phyloP scores from a whole-genome alignment of 2,113 vertebrate genomes.

The Barnardius zonarius region DNA sequence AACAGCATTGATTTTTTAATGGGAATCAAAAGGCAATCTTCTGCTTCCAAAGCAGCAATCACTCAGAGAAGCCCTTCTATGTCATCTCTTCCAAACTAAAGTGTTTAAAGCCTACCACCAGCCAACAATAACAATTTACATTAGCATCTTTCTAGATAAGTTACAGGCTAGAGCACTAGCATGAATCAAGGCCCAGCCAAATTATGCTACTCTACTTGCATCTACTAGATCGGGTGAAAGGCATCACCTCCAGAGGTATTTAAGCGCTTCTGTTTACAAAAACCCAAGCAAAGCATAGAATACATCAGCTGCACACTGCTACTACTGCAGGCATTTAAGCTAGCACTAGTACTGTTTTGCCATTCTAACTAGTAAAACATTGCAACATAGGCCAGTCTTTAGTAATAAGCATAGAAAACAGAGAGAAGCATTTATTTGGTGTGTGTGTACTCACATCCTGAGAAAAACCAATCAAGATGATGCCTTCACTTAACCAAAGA shows the following conservation, averaged over 20 bases:
- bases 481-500: background rate
- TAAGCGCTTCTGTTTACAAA: background rate
- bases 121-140: background rate
- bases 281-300: background rate
- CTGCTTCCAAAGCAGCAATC: background rate
- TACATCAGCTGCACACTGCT: accelerated
- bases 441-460: accelerated
- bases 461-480: background rate
- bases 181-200: background rate
- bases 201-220: accelerated
- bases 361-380: background rate
- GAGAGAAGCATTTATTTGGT: background rate
- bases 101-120: background rate
- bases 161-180: background rate
- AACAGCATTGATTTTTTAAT: background rate
- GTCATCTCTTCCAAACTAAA: background rate
- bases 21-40: background rate
- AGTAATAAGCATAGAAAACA: background rate
- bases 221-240: background rate
- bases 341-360: background rate
- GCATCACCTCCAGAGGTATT: background rate
- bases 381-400: background rate
- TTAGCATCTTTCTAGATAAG: background rate
- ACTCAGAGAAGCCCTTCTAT: background rate
- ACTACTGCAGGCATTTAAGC: background rate